These are phyloP conservation scores for Trachymyrmex septentrionalis DNA, from an alignment of 1,140 invertebrate genomes.

Conservation along the genomic window DNA sequence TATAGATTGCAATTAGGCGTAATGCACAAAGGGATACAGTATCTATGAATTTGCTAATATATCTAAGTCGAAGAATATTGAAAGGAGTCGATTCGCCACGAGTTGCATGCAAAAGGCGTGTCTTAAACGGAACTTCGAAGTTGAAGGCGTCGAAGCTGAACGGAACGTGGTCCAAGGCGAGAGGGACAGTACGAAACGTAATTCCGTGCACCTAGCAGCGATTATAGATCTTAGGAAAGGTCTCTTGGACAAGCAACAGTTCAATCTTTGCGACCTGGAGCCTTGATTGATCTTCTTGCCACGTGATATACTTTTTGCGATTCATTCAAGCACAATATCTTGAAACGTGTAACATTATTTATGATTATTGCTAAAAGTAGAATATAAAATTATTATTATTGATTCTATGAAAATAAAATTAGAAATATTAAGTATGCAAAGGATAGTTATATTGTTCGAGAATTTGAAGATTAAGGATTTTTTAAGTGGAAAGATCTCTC, in stretches of 20 bases:
- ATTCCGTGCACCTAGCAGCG: conserved; percentile 40
- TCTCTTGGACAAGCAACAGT: conserved; percentile 49
- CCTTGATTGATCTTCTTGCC: conserved; percentile 33
- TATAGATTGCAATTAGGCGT: conserved; percentile 39
- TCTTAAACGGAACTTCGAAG: conserved; percentile 48
- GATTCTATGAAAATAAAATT: background rate
- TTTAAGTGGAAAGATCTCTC: background rate
- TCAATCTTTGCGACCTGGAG: conserved; percentile 20
- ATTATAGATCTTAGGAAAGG: conserved; percentile 51
- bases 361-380: background rate
- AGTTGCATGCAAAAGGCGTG: conserved; percentile 59
- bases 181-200: conserved; percentile 59
- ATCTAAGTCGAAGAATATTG: conserved; percentile 15
- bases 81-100: conserved; percentile 36
- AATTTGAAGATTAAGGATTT: background rate
- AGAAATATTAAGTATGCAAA: background rate
- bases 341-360: background rate
- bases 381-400: background rate
- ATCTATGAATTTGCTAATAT: background rate
- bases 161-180: conserved; percentile 41
- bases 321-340: conserved; percentile 35
- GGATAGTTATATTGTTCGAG: background rate
- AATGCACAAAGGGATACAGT: conserved; percentile 30
- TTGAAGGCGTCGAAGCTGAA: conserved; percentile 48
- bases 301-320: background rate